A percentile compares a stretch with the other conserved stretches of the same genome.
Conservation (phyloP, 2,888 invertebrate genomes). For the Allophyes oxyacanthae region DNA sequence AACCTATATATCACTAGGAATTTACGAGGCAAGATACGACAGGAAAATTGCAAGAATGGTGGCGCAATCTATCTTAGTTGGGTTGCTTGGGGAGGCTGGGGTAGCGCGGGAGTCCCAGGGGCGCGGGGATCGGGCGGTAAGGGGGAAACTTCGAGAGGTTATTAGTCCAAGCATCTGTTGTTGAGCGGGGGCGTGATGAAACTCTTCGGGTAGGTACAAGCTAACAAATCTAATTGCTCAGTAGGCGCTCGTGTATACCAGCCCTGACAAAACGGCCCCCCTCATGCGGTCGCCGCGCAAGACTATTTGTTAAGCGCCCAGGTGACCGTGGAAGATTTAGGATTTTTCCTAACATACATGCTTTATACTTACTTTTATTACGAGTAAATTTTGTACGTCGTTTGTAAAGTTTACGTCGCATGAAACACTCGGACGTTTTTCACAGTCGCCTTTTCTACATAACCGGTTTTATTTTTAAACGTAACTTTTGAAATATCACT, state of each 20-base stretch:
- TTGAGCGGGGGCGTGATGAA: slow-evolving; percentile 89
- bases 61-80: slow-evolving; percentile 96
- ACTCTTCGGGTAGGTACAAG: slow-evolving; percentile 86
- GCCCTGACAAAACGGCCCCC: slow-evolving; percentile 83
- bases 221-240: slow-evolving; percentile 89
- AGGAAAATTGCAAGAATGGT: slow-evolving; percentile 98
- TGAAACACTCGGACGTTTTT: slow-evolving; percentile 45
- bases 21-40: slow-evolving; percentile 97
- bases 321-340: slow-evolving; percentile 75
- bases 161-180: slow-evolving; percentile 90
- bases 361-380: slow-evolving; percentile 49
- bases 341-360: slow-evolving; percentile 54
- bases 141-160: slow-evolving; percentile 90
- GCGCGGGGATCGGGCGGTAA: slow-evolving; percentile 75
- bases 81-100: slow-evolving; percentile 87
- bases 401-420: slow-evolving; percentile 40
- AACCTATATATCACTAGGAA: slow-evolving; percentile 94
- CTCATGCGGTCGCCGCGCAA: slow-evolving; percentile 74
- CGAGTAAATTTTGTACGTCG: slow-evolving; percentile 44
- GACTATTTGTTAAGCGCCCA: slow-evolving; percentile 81
- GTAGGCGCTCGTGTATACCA: slow-evolving; percentile 85
- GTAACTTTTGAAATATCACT: slow-evolving; percentile 41
- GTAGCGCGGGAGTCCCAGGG: slow-evolving; percentile 70
- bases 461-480: slow-evolving; percentile 42
- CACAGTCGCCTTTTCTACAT: slow-evolving; percentile 38